A percentile compares a stretch with the other conserved stretches of the same genome.
phyloP scores from a whole-genome alignment of 2,888 invertebrate species.

The Amiota communis region DNA sequence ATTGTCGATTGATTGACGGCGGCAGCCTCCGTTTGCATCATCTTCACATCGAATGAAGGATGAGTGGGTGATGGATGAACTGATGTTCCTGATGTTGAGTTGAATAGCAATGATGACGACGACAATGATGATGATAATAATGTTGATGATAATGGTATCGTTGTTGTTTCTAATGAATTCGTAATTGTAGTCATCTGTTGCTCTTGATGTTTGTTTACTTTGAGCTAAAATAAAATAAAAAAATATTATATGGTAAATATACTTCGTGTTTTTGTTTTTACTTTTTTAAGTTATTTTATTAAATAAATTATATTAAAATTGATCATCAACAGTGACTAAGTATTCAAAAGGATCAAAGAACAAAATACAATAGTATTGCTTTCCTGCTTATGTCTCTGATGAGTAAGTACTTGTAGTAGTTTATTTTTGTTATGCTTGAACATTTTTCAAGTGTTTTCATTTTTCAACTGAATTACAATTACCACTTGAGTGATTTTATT shows the following conservation, averaged over 20 bases:
- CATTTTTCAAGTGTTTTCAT: too few species aligned
- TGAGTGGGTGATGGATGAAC: background rate
- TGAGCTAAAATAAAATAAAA: background rate
- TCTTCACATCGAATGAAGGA: conserved; percentile 20
- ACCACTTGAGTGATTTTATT: conserved; percentile 15
- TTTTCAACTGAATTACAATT: background rate
- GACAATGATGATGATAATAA: background rate
- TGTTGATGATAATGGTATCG: background rate
- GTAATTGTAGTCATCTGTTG: background rate
- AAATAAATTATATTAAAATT: too few species aligned
- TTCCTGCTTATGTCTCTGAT: too few species aligned
- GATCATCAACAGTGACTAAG: too few species aligned
- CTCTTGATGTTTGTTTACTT: background rate
- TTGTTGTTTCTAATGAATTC: background rate
- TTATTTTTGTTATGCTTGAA: too few species aligned
- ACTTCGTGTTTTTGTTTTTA: too few species aligned
- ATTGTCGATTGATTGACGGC: conserved; percentile 11
- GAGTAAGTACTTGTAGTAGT: too few species aligned
- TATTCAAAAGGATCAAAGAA: too few species aligned
- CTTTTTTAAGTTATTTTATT: too few species aligned
- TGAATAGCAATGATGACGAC: background rate
- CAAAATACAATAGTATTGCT: too few species aligned
- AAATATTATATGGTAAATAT: background rate
- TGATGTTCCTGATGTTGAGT: background rate
- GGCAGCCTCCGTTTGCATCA: conserved; percentile 7